Percentiles rank a stretch among this genome's conserved stretches.
Conservation (phyloP, 2,888 invertebrate genomes). For the Eupithecia pulchellata region DNA sequence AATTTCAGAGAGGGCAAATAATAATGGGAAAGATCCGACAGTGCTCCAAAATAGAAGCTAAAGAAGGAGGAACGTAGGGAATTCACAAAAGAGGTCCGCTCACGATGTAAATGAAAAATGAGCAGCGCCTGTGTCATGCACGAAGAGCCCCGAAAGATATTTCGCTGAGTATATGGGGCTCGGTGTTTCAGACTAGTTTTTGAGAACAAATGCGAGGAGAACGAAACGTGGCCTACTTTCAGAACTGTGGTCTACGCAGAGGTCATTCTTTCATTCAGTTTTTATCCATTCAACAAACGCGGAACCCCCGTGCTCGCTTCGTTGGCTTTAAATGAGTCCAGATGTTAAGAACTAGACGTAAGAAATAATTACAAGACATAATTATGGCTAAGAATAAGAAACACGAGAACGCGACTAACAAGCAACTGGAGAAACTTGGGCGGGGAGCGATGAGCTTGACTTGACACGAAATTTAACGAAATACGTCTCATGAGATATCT, state of each 20-base stretch:
- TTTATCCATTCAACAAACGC: conserved; percentile 48
- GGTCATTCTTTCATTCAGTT: conserved; percentile 59
- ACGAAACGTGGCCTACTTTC: conserved; percentile 66
- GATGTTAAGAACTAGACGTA: conserved; percentile 9
- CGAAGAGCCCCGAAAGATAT: conserved; percentile 40
- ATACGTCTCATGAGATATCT: neutral
- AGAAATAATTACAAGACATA: conserved; percentile 20
- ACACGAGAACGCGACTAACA: conserved; percentile 7
- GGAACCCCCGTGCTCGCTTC: conserved; percentile 21
- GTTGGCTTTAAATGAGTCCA: conserved; percentile 26
- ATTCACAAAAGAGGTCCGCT: conserved; percentile 41
- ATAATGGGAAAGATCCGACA: conserved; percentile 33
- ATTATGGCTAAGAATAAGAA: conserved; percentile 20
- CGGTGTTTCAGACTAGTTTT: conserved; percentile 38
- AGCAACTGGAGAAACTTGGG: conserved; percentile 15
- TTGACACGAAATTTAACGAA: conserved; percentile 7
- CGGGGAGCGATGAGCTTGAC: neutral
- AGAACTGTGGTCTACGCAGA: conserved; percentile 63
- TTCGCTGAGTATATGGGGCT: conserved; percentile 41
- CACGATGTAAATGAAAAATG: conserved; percentile 45
- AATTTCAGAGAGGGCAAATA: conserved; percentile 38
- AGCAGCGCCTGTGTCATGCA: conserved; percentile 39
- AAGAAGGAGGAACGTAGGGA: conserved; percentile 37
- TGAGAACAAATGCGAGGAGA: conserved; percentile 49
- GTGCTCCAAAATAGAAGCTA: conserved; percentile 31